Percentiles rank a stretch among this genome's conserved stretches.
phyloP scores from a whole-genome alignment of 2,113 vertebrate genomes.

The Anolis carolinensis region DNA sequence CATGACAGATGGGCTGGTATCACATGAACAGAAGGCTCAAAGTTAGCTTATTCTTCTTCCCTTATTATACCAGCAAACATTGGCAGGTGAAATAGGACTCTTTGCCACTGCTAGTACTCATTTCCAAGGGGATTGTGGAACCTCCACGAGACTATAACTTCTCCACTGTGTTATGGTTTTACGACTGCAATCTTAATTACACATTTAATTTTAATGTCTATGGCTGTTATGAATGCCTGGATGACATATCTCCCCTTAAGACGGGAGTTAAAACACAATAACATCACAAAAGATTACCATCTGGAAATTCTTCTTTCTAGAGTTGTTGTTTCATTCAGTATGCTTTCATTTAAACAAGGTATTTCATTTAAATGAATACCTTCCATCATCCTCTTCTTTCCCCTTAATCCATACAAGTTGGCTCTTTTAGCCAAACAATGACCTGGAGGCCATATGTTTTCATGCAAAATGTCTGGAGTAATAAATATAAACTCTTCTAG shows the following conservation, averaged over 20 bases:
- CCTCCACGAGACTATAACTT: neutral
- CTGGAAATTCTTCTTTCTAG: neutral
- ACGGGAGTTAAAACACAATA: neutral
- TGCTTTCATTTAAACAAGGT: neutral
- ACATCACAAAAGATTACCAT: neutral
- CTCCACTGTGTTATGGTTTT: neutral
- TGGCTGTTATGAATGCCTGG: neutral
- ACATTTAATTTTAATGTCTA: neutral
- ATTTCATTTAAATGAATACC: no score
- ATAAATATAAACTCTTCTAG: constrained; percentile 33
- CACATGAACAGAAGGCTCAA: neutral
- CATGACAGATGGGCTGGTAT: neutral
- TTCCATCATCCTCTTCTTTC: neutral
- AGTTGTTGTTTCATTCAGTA: neutral
- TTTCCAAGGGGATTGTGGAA: neutral
- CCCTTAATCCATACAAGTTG: neutral
- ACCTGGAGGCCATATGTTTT: neutral
- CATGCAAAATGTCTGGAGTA: neutral
- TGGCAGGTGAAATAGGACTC: neutral
- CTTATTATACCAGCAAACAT: neutral
- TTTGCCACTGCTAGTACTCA: neutral
- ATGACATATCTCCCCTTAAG: neutral
- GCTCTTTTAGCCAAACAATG: neutral
- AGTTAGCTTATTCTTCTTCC: neutral
- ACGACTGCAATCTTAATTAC: neutral